A percentile compares a stretch with the other conserved stretches of the same genome.
phyloP scores from a whole-genome alignment of 2,797 vertebrate species.

The Poecilia velifera region DNA sequence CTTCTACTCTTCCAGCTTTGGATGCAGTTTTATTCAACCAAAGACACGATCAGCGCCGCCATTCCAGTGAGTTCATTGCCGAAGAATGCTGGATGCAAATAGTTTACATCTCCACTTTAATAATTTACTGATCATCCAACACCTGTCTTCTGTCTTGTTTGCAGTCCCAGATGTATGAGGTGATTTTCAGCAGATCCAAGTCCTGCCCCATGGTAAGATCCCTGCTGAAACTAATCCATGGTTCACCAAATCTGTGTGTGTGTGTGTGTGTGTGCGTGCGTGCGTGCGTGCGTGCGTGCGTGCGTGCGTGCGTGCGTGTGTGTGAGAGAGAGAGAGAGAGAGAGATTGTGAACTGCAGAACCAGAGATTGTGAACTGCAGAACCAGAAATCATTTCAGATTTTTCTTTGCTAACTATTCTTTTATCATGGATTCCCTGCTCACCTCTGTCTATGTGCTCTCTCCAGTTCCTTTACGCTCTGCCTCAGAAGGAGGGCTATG shows the following conservation, averaged over 20 bases:
- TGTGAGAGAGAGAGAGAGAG: too few relatives aligned
- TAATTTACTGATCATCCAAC: not conserved
- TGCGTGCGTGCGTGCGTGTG: accelerated
- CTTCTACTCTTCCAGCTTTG: constrained; percentile 84
- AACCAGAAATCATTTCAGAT: not conserved
- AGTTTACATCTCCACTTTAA: not conserved
- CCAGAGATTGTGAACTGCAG: not conserved
- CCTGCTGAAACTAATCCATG: not conserved
- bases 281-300: not conserved
- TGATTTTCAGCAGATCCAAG: constrained; percentile 84
- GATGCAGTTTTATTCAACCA: constrained; percentile 90
- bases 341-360: too few relatives aligned
- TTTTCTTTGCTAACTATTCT: not conserved
- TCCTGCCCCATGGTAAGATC: constrained; percentile 85
- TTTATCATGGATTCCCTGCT: not conserved
- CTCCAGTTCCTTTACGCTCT: constrained; percentile 91
- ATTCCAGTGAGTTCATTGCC: constrained; percentile 88
- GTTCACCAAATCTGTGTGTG: not conserved
- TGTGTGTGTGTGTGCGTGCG: accelerated
- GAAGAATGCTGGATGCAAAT: not conserved
- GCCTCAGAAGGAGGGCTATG: constrained; percentile 93
- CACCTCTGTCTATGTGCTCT: not conserved
- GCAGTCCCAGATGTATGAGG: constrained; percentile 87
- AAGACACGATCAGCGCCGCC: constrained; percentile 91
- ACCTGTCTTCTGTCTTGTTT: constrained; percentile 15